phyloP scores from a whole-genome alignment of 1,140 invertebrate genomes.

The Hypothenemus hampei region DNA sequence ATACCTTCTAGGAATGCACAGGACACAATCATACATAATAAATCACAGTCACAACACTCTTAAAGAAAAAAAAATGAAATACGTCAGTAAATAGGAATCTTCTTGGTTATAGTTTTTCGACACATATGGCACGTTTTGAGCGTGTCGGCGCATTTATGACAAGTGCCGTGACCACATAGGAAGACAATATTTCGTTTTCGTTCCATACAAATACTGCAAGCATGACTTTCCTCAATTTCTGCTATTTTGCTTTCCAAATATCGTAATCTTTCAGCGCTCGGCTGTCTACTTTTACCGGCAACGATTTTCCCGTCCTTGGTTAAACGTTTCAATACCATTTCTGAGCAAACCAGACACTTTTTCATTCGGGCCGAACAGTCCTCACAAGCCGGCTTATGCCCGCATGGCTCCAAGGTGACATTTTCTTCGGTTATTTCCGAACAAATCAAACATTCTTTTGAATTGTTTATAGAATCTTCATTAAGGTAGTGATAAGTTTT shows the following conservation, averaged over 20 bases:
- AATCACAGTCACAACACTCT: no score
- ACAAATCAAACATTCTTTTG: slow-evolving; percentile 67
- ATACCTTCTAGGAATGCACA: no score
- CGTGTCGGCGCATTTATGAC: slow-evolving; percentile 75
- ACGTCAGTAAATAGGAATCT: slow-evolving; percentile 76
- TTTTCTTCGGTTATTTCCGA: slow-evolving; percentile 59
- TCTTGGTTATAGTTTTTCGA: slow-evolving; percentile 80
- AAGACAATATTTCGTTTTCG: slow-evolving; percentile 77
- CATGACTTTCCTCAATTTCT: slow-evolving; percentile 80
- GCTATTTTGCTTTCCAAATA: slow-evolving; percentile 81
- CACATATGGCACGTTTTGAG: slow-evolving; percentile 89
- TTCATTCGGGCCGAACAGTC: slow-evolving; percentile 76
- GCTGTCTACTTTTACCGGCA: slow-evolving; percentile 51
- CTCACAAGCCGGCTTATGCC: slow-evolving; percentile 67
- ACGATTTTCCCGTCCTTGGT: slow-evolving; percentile 50
- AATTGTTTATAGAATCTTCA: slow-evolving; percentile 37
- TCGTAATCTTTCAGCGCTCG: slow-evolving; percentile 60
- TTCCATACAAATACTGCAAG: slow-evolving; percentile 76
- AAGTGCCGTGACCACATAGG: slow-evolving; percentile 83
- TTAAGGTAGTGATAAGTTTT: slow-evolving; percentile 39
- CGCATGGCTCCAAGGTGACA: slow-evolving; percentile 69
- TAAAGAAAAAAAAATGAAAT: no score
- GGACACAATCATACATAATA: no score
- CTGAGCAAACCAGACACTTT: slow-evolving; percentile 70
- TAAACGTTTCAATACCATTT: slow-evolving; percentile 53